Evolutionary conservation across 2,113 vertebrate genomes (phyloP).

Genomic region (Pollimyrus isidori): DNA sequence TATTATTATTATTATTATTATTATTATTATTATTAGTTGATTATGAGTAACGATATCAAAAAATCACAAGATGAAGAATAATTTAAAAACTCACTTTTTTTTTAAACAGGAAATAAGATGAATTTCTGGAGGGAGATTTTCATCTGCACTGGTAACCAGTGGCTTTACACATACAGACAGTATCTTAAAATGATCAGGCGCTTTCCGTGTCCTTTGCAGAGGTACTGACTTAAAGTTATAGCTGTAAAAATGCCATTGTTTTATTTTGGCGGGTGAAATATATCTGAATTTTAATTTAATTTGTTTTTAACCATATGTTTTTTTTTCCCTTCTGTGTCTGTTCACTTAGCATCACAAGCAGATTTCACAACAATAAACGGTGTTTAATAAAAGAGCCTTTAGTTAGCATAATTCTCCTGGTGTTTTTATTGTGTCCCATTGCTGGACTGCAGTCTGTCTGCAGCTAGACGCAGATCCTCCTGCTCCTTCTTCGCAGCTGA

Average conservation of each 20-base stretch:
- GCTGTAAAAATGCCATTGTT: neutral
- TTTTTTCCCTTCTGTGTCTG: neutral
- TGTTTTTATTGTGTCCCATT: neutral
- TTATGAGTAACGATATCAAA: neutral
- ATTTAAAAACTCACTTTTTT: neutral
- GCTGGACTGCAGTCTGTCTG: neutral
- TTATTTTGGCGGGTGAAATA: neutral
- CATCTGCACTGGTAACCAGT: neutral
- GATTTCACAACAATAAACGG: neutral
- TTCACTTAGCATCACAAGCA: neutral
- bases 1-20: neutral
- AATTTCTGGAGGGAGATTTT: neutral
- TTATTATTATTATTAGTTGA: neutral
- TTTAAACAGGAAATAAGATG: neutral
- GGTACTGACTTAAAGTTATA: neutral
- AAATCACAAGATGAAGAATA: neutral
- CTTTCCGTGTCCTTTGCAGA: neutral
- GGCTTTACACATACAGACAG: neutral
- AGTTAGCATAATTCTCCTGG: neutral
- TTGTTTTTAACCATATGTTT: neutral
- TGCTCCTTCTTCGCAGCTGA: conserved; percentile 35
- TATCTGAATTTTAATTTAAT: neutral
- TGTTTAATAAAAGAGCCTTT: neutral
- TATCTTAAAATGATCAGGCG: neutral
- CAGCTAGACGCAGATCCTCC: neutral